A percentile compares a stretch with the other conserved stretches of the same genome.
phyloP scores from a whole-genome alignment of 1,140 invertebrate species.

The Bombus superbus region DNA sequence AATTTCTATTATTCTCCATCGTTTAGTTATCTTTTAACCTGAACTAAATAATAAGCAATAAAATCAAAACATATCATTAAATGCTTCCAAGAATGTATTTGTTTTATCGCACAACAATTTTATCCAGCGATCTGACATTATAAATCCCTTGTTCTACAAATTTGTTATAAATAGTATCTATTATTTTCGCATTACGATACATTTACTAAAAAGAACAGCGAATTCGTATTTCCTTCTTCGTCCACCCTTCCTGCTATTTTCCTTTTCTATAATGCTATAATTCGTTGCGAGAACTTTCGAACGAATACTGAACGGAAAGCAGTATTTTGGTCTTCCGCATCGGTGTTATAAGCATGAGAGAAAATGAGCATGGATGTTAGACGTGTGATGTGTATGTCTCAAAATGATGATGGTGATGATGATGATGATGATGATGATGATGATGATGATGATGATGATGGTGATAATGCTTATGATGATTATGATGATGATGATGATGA shows the following conservation, averaged over 20 bases:
- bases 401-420: background rate
- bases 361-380: conserved; percentile 28
- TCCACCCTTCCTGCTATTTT: background rate
- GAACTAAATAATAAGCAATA: background rate
- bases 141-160: conserved; percentile 9
- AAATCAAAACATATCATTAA: background rate
- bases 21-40: background rate
- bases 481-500: background rate
- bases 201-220: background rate
- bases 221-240: background rate
- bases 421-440: background rate
- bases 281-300: conserved; percentile 47
- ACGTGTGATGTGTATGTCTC: background rate
- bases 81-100: background rate
- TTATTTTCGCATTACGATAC: background rate
- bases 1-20: background rate
- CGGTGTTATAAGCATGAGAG: conserved; percentile 48
- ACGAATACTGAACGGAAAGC: conserved; percentile 54
- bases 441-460: background rate
- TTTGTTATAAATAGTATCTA: conserved; percentile 14
- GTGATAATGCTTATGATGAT: background rate
- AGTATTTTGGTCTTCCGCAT: conserved; percentile 69
- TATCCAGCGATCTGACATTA: background rate
- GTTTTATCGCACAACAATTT: background rate
- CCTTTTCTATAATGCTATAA: background rate